Evolutionary conservation across 2,888 invertebrate genomes (phyloP), one percentile per base, ranked within the genome.

Genomic region (Erebia epiphron): DNA sequence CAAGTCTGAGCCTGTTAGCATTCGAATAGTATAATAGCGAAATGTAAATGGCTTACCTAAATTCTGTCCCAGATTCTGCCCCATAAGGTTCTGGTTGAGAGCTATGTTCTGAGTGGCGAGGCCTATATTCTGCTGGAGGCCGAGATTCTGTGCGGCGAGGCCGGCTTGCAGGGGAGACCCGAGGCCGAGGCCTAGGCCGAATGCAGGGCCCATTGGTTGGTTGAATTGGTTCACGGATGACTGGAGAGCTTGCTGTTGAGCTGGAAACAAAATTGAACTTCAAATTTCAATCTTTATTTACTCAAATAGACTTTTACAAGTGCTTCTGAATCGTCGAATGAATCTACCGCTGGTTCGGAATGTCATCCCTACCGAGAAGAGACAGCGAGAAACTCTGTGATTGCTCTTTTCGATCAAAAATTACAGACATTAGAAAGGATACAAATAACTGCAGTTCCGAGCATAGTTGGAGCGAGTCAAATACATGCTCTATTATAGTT

Each of bases 81-180:
- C 84, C 83, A 90, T 89, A 21, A 90, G 82, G 77, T 89, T 89
- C 81, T 90, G 91, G 70, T 88, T 87, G 77, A 89, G 86, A 7
- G 80, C 84, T 64, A 89, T 72, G 78, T 86, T 89, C 76, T 88
- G 86, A 16, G 79, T 74, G 54, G 76, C 73, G 57, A 83, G 82
- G 61, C 79, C 83, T n/a, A 89, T 82, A 76, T 82, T 82, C 69
- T 84, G 87, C 50, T 84, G 87, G 75, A 83, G 85, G 63, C 80
- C 78, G 41, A 80, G 75, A 65, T 78, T 76, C 70, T 76, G 80
- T 60, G 79, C 77, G 62, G 71, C 76, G 69, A 78, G 77, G 14
- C 79, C 79, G 9, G 79, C 79, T 21, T 81, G 84, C 67, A 86
- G 79, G 18, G 83, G 78, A 49, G 80, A 77, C 67, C 75, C 75